A percentile compares a stretch with the other conserved stretches of the same genome.
phyloP scores from a whole-genome alignment of 1,140 invertebrate species.

The Apis florea region DNA sequence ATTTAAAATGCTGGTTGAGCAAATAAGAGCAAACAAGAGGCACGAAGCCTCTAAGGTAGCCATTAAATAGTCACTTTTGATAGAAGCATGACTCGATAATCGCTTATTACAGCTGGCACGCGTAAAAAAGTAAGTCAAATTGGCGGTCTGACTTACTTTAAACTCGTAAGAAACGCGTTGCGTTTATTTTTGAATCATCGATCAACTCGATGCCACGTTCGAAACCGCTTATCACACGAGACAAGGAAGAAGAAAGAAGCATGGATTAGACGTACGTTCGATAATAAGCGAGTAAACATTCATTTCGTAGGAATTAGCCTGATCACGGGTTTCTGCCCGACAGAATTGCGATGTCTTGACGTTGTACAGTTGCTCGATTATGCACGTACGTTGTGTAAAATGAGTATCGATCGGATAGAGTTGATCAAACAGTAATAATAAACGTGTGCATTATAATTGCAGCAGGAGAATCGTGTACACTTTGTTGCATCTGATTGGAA shows the following conservation, averaged over 20 bases:
- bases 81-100: neutral
- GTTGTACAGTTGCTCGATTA: neutral
- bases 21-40: neutral
- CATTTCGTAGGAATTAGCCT: slow-evolving; percentile 17
- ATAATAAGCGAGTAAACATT: slow-evolving; percentile 15
- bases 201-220: neutral
- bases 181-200: slow-evolving; percentile 1
- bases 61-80: neutral
- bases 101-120: neutral
- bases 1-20: neutral
- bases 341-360: neutral
- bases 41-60: neutral
- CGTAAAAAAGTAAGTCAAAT: neutral
- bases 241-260: neutral
- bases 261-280: neutral
- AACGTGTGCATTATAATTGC: slow-evolving; percentile 17
- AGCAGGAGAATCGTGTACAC: too few species aligned
- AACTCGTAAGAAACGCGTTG: neutral
- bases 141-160: neutral
- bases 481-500: neutral
- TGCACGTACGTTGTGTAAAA: slow-evolving; percentile 1
- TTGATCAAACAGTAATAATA: slow-evolving; percentile 17
- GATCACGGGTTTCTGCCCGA: slow-evolving; percentile 45
- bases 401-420: slow-evolving; percentile 38
- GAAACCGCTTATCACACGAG: neutral